Conservation (phyloP, 1,140 invertebrate species). For the Hesperophylax magnus region DNA sequence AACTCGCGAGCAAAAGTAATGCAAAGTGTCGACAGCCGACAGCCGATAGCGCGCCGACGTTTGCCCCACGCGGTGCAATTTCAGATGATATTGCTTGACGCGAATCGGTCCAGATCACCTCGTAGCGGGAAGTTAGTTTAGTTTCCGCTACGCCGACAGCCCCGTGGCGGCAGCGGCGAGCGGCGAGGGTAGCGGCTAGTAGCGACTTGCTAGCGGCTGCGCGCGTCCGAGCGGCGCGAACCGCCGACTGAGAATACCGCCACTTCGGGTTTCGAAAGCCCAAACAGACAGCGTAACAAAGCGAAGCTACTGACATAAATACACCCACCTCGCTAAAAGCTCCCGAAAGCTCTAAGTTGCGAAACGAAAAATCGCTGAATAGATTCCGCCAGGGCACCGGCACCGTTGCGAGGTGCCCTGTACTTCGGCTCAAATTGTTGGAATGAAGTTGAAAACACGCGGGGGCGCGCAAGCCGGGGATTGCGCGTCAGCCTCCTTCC, state of each 20-base stretch:
- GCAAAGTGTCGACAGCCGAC: not conserved
- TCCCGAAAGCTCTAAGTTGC: not conserved
- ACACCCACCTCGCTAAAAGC: not conserved
- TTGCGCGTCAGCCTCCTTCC: slow-evolving; percentile 25
- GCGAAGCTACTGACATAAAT: not conserved
- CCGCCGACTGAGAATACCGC: slow-evolving; percentile 26
- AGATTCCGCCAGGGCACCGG: too few species aligned
- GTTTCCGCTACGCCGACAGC: not conserved
- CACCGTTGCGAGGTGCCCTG: not conserved
- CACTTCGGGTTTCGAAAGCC: not conserved
- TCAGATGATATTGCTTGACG: not conserved
- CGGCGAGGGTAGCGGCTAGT: slow-evolving; percentile 16
- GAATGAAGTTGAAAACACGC: slow-evolving; percentile 5
- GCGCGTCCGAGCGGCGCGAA: slow-evolving; percentile 42
- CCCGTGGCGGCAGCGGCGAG: slow-evolving; percentile 2
- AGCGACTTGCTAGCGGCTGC: slow-evolving; percentile 14
- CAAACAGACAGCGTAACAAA: not conserved
- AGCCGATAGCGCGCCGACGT: not conserved
- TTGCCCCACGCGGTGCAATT: not conserved
- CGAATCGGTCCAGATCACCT: not conserved
- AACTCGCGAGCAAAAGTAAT: not conserved
- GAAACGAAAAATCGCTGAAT: not conserved
- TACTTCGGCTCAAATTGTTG: not conserved
- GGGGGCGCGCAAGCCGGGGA: slow-evolving; percentile 27
- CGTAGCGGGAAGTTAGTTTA: not conserved